phyloP scores from a whole-genome alignment of 1,140 invertebrate genomes.

The Papilio polyxenes region DNA sequence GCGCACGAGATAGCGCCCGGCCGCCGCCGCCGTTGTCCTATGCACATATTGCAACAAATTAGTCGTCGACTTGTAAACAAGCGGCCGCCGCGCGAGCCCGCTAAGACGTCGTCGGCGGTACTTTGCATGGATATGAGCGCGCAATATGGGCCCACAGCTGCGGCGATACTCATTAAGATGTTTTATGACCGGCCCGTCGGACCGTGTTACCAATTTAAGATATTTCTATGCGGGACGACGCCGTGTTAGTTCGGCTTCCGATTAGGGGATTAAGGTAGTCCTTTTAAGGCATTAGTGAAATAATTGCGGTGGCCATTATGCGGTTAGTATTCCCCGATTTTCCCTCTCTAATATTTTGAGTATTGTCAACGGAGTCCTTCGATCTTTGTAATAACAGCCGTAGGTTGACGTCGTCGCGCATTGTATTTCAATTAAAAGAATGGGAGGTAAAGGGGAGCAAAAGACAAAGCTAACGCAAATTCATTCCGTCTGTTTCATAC shows the following conservation, averaged over 20 bases:
- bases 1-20: conserved; percentile 73
- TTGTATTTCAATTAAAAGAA: conserved; percentile 46
- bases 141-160: conserved; percentile 77
- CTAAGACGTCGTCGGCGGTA: conserved; percentile 76
- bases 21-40: conserved; percentile 76
- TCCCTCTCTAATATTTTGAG: conserved; percentile 56
- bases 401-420: conserved; percentile 24
- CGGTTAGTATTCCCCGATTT: conserved; percentile 60
- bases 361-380: conserved; percentile 41
- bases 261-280: conserved; percentile 78
- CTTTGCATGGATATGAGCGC: conserved; percentile 80
- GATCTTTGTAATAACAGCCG: conserved; percentile 23
- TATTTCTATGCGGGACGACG: conserved; percentile 79
- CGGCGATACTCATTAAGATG: conserved; percentile 79
- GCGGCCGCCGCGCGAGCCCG: conserved; percentile 72
- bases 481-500: conserved; percentile 60
- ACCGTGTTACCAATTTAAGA: conserved; percentile 80
- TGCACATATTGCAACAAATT: conserved; percentile 82
- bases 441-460: conserved; percentile 45
- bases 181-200: conserved; percentile 78
- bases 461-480: conserved; percentile 65
- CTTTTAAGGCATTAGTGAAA: conserved; percentile 76
- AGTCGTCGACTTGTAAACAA: conserved; percentile 80
- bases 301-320: conserved; percentile 74
- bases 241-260: conserved; percentile 78